A percentile compares a stretch with the other conserved stretches of the same genome.
These are phyloP conservation scores for Semaprochilodus insignis DNA, from an alignment of 2,797 vertebrate species.

Conservation along the genomic window DNA sequence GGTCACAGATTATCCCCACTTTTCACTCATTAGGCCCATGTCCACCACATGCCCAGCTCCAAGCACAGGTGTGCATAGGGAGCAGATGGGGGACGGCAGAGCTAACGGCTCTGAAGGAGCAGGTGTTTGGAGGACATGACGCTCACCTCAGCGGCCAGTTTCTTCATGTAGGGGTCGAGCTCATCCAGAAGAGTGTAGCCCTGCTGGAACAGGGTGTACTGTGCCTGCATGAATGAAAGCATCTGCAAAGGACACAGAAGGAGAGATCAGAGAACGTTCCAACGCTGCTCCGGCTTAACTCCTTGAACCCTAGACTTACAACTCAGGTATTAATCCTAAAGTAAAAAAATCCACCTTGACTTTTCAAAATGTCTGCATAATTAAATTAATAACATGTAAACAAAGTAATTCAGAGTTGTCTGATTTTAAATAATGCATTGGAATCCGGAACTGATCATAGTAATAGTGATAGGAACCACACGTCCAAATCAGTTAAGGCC, in stretches of 20 bases:
- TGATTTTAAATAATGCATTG: no score
- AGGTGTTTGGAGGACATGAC: neutral
- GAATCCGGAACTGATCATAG: no score
- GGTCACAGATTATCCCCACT: constrained; percentile 5
- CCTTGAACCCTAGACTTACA: no score
- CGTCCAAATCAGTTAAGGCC: no score
- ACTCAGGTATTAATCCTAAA: no score
- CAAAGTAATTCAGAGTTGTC: no score
- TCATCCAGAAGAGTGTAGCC: constrained; percentile 92
- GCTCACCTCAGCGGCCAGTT: constrained; percentile 90
- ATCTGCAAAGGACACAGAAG: constrained; percentile 79
- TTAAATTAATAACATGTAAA: no score
- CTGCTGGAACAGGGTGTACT: constrained; percentile 95
- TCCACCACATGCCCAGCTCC: constrained; percentile 12
- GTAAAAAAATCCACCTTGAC: no score
- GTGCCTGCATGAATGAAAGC: constrained; percentile 98
- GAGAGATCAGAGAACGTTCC: neutral
- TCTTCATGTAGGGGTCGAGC: constrained; percentile 97
- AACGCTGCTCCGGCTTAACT: neutral
- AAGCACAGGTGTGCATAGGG: constrained; percentile 14
- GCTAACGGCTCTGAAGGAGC: constrained; percentile 10
- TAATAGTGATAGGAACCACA: no score
- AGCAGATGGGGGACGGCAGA: constrained; percentile 14
- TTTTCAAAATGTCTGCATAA: no score
- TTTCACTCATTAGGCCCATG: constrained; percentile 30